Conservation (phyloP, 1,140 invertebrate genomes). For the Stenopsyche tienmushanensis region DNA sequence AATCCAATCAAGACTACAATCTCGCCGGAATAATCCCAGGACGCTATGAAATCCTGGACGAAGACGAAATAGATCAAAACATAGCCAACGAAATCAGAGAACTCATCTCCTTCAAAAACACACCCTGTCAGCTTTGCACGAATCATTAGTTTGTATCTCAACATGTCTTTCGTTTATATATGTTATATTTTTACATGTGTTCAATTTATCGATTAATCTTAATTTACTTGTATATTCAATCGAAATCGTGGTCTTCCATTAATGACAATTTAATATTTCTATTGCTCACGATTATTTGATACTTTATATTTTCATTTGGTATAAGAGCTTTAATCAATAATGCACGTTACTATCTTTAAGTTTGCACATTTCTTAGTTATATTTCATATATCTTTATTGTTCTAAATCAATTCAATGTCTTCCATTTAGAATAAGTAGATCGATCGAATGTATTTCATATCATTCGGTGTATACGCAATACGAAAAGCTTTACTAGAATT, state of each 20-base stretch:
- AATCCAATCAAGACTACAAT: slow-evolving; percentile 36
- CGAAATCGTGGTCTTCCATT: not conserved
- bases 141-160: not conserved
- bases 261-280: not conserved
- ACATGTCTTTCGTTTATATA: not conserved
- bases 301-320: slow-evolving; percentile 18
- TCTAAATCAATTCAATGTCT: no score
- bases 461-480: no score
- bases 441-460: no score
- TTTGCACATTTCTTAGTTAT: slow-evolving; percentile 11
- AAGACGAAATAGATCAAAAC: slow-evolving; percentile 56
- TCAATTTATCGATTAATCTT: no score
- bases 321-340: not conserved
- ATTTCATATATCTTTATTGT: no score
- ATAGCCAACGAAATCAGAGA: slow-evolving; percentile 57
- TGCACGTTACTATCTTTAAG: slow-evolving; percentile 5
- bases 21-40: slow-evolving; percentile 46
- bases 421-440: no score
- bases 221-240: not conserved
- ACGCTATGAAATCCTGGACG: slow-evolving; percentile 46
- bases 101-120: slow-evolving; percentile 44
- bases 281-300: not conserved
- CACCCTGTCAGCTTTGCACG: not conserved
- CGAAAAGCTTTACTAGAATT: slow-evolving; percentile 5
- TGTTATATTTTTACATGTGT: not conserved